Evolutionary conservation across 2,113 vertebrate genomes (phyloP).

Genomic region (Cnemophilus loriae): DNA sequence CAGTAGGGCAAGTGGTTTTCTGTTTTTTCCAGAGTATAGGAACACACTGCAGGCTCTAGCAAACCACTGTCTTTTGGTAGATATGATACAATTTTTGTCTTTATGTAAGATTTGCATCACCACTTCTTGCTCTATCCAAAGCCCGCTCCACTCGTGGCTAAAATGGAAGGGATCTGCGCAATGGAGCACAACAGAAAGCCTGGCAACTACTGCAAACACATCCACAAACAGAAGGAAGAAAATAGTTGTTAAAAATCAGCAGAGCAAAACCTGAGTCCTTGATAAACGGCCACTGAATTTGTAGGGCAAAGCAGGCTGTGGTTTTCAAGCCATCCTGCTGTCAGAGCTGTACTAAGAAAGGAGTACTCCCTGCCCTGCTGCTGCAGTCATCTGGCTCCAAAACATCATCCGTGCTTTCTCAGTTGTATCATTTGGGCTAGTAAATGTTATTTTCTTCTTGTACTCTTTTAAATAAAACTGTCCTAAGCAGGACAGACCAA

Average conservation of each 20-base stretch:
- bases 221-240: neutral
- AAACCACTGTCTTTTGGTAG: neutral
- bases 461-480: neutral
- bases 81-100: neutral
- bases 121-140: neutral
- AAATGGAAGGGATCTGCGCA: neutral
- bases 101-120: neutral
- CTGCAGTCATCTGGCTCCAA: neutral
- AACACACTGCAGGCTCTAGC: neutral
- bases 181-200: rapidly evolving
- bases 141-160: rapidly evolving
- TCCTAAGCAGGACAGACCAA: neutral
- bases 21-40: neutral
- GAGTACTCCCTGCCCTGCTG: neutral
- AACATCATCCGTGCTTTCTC: neutral
- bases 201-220: neutral
- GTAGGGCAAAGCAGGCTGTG: neutral
- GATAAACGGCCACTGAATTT: rapidly evolving
- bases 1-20: neutral
- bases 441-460: neutral
- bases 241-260: neutral
- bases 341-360: neutral
- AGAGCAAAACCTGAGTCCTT: neutral
- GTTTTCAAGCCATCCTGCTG: neutral
- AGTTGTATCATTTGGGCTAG: neutral